Percentiles rank a stretch among this genome's conserved stretches.
Evolutionary conservation across 1,140 invertebrate genomes (phyloP).

Genomic region (Caerostris extrusa): DNA sequence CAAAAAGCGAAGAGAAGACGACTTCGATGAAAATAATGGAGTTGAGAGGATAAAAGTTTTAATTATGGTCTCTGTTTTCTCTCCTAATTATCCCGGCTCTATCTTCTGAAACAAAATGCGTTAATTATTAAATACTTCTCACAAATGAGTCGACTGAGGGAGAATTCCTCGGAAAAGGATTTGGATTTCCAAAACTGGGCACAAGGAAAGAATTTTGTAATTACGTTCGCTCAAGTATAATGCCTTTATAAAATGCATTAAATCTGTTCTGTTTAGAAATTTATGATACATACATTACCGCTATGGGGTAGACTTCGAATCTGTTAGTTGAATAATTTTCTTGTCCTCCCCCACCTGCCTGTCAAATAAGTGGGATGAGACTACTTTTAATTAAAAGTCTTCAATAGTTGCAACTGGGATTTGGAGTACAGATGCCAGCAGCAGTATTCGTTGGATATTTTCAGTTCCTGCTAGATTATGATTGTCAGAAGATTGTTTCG

Average conservation of each 20-base stretch:
- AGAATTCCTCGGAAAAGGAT: conserved; percentile 42
- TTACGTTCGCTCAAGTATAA: conserved; percentile 34
- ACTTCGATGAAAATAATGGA: no score
- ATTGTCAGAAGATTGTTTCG: not conserved
- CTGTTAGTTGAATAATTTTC: no score
- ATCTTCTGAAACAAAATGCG: conserved; percentile 51
- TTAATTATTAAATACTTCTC: conserved; percentile 70
- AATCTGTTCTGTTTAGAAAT: conserved; percentile 45
- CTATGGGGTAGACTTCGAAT: not conserved
- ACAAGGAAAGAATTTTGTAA: conserved; percentile 24
- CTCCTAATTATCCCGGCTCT: conserved; percentile 54
- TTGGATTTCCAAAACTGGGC: not conserved
- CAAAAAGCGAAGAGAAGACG: not conserved
- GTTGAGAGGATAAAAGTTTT: conserved; percentile 45
- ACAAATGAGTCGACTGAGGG: conserved; percentile 38
- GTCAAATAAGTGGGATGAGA: no score
- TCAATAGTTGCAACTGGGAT: not conserved
- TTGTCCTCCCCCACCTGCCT: no score
- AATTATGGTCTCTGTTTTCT: conserved; percentile 56
- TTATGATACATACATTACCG: conserved; percentile 10
- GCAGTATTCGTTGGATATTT: not conserved
- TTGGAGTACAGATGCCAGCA: not conserved
- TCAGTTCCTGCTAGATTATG: not conserved
- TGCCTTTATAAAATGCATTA: conserved; percentile 45
- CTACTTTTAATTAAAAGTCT: no score